These are phyloP conservation scores for Pyrocoelia pectoralis DNA, from an alignment of 2,888 invertebrate species.

Conservation along the genomic window DNA sequence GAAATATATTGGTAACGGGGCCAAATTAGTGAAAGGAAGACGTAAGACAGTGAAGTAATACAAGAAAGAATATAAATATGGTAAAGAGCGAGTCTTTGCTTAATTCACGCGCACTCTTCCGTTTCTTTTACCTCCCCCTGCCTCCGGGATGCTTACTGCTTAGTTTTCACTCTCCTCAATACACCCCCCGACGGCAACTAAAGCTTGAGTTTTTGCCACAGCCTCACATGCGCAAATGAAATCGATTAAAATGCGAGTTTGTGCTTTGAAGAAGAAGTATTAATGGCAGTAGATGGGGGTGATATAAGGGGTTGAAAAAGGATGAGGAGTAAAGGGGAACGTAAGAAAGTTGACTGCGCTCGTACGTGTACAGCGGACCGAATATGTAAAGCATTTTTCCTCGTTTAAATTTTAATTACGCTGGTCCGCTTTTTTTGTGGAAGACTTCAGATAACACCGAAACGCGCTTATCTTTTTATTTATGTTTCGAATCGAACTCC, in stretches of 20 bases:
- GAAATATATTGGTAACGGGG: no score
- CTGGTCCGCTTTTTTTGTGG: conserved; percentile 51
- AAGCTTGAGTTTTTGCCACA: conserved; percentile 63
- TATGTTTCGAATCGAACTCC: conserved; percentile 40
- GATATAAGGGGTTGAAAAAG: conserved; percentile 46
- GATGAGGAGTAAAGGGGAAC: conserved; percentile 46
- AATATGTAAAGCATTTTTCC: conserved; percentile 56
- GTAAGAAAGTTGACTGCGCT: conserved; percentile 60
- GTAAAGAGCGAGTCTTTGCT: conserved; percentile 60
- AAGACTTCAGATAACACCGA: conserved; percentile 41
- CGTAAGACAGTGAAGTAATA: conserved; percentile 43
- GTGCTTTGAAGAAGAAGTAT: conserved; percentile 67
- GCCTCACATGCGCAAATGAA: conserved; percentile 73
- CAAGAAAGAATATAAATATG: conserved; percentile 59
- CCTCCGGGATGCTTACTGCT: conserved; percentile 48
- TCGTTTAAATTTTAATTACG: conserved; percentile 57
- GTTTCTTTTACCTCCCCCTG: conserved; percentile 57
- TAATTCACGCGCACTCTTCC: conserved; percentile 61
- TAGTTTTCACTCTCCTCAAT: conserved; percentile 51
- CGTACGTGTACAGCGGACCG: conserved; percentile 60
- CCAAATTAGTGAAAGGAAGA: conserved; percentile 38
- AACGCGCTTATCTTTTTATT: conserved; percentile 42
- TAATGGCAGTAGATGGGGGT: conserved; percentile 57
- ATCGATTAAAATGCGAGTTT: conserved; percentile 74
- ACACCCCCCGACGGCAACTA: conserved; percentile 53